Conservation (phyloP, 2,888 invertebrate genomes). For the Campoplex capitator region DNA sequence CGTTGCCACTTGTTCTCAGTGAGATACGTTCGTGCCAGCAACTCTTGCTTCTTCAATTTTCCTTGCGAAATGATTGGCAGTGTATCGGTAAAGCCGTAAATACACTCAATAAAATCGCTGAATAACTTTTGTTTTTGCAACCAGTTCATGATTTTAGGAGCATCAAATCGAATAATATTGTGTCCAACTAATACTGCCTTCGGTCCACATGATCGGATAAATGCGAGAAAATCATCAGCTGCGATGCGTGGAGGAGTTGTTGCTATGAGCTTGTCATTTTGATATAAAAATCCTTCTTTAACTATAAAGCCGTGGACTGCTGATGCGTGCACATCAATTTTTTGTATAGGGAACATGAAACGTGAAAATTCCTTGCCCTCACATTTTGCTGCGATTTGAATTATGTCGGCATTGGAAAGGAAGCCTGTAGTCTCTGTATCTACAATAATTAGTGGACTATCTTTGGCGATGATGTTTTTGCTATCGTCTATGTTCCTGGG, state of each 20-base stretch:
- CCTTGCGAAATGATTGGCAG: slow-evolving; percentile 19
- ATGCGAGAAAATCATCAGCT: slow-evolving; percentile 35
- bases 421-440: slow-evolving; percentile 44
- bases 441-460: slow-evolving; percentile 29
- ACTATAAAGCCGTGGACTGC: slow-evolving; percentile 32
- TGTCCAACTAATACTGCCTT: slow-evolving; percentile 36
- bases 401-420: slow-evolving; percentile 17
- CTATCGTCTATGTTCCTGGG: slow-evolving; percentile 21
- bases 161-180: slow-evolving; percentile 38
- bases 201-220: slow-evolving; percentile 38
- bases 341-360: slow-evolving; percentile 41
- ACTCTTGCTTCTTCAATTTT: slow-evolving; percentile 23
- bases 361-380: slow-evolving; percentile 26
- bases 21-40: slow-evolving; percentile 28
- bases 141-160: slow-evolving; percentile 37
- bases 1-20: slow-evolving; percentile 27
- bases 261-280: neutral
- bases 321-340: slow-evolving; percentile 25
- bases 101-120: slow-evolving; percentile 12
- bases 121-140: slow-evolving; percentile 32
- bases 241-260: slow-evolving; percentile 39
- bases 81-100: slow-evolving; percentile 23
- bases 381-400: slow-evolving; percentile 42
- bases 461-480: slow-evolving; percentile 21
- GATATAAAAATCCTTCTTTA: slow-evolving; percentile 27